Base-by-base conservation (phyloP, 1,140 invertebrate species). In the Eriosoma lanigerum region DNA sequence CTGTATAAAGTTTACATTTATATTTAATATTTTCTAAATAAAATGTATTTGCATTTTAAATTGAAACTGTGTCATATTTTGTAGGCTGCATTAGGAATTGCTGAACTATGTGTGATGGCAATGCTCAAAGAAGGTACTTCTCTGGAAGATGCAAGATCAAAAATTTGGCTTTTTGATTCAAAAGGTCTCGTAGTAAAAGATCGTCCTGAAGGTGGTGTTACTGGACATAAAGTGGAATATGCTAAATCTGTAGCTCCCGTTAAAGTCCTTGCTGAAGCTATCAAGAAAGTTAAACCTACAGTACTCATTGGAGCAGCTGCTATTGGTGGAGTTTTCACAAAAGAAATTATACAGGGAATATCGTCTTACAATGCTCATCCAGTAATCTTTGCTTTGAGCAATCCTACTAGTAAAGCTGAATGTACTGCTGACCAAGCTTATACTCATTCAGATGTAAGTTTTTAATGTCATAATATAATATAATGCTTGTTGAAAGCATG, bases 371-470 rank as follows among this genome's bases (percentile, higher is more conserved):
- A 94, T 84, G 87, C 91, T 19, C 87, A 87, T 48, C 96, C 96
- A 0, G 90, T 98, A 54, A 95, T 99, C 81, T 98, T 98, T 86
- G 96, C 97, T 19, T 88, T 99, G 2, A 98, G 96, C 84, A 99
- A 99, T 88, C 97, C 97, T 58, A 99, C 97, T 15, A 92, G 90
- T 85, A 97, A 97, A 87, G 96, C 97, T 5, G 97, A 99, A 87
- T 98, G 96, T 85, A 98, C 97, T n/a, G 97, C 97, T 24, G 94
- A 96, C 86, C 89, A 96, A 84, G 96, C 96, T 3, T 98, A 97
- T 85, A 90, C 86, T 54, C 86, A 92, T 83, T 97, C 96, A 1
- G 89, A 96, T 84, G 93, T 93, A 86, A 87, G 85, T 84, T 81
- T 48, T 56, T 50, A 78, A 75, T 1, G n/a, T n/a, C n/a, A n/a